Evolutionary conservation across 2,888 invertebrate species (phyloP).

Genomic region (Yponomeuta sedellus): DNA sequence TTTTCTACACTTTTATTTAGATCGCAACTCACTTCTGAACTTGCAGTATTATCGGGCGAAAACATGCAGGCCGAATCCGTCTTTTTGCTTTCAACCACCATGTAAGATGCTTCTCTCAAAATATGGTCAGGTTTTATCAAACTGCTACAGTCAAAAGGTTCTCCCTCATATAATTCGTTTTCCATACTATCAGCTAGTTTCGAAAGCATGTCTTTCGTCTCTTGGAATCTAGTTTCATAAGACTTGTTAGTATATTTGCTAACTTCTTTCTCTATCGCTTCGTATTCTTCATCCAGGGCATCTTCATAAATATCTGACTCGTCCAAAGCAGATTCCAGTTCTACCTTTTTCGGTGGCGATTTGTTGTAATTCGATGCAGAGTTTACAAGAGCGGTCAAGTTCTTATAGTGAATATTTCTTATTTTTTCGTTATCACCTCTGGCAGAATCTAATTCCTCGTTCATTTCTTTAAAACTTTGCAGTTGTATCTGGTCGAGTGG

Average conservation of each 20-base stretch:
- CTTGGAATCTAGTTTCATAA: constrained; percentile 59
- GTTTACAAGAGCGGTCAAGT: constrained; percentile 52
- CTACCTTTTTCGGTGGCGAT: background rate
- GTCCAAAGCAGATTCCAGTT: background rate
- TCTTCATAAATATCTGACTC: background rate
- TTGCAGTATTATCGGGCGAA: constrained; percentile 44
- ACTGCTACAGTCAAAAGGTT: constrained; percentile 20
- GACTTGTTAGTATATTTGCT: constrained; percentile 47
- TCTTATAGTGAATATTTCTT: constrained; percentile 50
- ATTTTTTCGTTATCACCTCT: constrained; percentile 41
- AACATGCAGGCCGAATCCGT: constrained; percentile 46
- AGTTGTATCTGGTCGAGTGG: constrained; percentile 55
- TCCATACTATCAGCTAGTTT: constrained; percentile 57
- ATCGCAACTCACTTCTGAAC: constrained; percentile 32
- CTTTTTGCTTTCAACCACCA: constrained; percentile 40
- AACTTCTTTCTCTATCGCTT: constrained; percentile 23
- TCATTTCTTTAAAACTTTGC: constrained; percentile 41
- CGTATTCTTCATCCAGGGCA: constrained; percentile 7
- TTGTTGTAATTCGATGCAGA: constrained; percentile 38
- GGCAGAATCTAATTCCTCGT: constrained; percentile 45
- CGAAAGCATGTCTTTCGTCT: constrained; percentile 60
- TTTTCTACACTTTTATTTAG: constrained; percentile 26
- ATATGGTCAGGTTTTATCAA: constrained; percentile 36
- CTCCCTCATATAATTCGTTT: constrained; percentile 27
- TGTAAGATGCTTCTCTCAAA: constrained; percentile 50